Conservation (phyloP, 2,113 vertebrate species). For the Lasiurus borealis region DNA sequence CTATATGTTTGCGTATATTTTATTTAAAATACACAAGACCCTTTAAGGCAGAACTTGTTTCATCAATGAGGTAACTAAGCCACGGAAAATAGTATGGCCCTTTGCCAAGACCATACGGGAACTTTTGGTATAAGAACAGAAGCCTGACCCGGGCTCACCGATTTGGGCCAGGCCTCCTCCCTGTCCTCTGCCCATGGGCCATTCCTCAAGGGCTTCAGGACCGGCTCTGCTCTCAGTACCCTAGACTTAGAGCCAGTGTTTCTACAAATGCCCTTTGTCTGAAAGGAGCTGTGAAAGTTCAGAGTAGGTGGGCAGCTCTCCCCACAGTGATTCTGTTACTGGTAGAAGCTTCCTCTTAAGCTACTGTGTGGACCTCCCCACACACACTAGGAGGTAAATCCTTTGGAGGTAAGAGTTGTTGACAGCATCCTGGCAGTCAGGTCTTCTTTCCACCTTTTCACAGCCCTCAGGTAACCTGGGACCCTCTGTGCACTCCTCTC, state of each 20-base stretch:
- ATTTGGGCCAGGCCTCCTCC: not conserved
- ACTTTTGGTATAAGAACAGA: not conserved
- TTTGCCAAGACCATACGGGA: not conserved
- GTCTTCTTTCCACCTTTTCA: not conserved
- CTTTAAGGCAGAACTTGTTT: not conserved
- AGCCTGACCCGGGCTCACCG: not conserved
- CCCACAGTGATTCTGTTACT: not conserved
- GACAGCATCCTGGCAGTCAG: not conserved
- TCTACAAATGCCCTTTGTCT: not conserved
- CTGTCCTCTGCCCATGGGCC: not conserved
- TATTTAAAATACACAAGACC: not conserved
- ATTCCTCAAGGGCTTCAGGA: not conserved
- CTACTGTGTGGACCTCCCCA: not conserved
- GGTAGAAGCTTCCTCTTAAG: not conserved
- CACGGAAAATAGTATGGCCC: not conserved
- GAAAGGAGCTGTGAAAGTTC: conserved; percentile 35
- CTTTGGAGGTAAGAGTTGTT: not conserved
- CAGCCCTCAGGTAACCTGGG: not conserved
- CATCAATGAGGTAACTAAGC: not conserved
- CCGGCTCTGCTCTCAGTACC: not conserved
- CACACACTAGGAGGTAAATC: not conserved
- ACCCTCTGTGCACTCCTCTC: not conserved
- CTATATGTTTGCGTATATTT: not conserved
- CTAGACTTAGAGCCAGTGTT: not conserved
- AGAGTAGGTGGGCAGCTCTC: not conserved